Evolutionary conservation across 2,113 vertebrate genomes (phyloP).

Genomic region (Myotis davidii): DNA sequence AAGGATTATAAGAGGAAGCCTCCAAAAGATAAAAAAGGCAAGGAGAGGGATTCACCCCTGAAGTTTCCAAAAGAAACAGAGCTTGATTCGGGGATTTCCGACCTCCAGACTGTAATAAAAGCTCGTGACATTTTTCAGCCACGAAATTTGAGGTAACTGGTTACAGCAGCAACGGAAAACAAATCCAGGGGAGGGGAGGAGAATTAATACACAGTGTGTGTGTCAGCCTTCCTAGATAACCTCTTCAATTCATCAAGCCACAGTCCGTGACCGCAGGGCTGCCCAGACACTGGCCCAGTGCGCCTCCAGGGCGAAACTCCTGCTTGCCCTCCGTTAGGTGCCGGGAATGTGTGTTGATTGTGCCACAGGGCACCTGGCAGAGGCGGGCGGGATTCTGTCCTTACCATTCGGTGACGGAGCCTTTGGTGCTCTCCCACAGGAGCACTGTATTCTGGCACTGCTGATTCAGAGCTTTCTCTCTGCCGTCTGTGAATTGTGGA

Average conservation of each 20-base stretch:
- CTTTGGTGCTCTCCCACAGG: constrained; percentile 90
- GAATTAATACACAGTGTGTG: background rate
- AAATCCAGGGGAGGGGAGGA: background rate
- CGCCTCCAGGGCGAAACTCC: background rate
- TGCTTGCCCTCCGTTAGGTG: background rate
- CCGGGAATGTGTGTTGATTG: background rate
- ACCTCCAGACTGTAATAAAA: background rate
- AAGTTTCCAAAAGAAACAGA: background rate
- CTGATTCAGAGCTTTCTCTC: constrained; percentile 79
- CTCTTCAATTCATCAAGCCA: background rate
- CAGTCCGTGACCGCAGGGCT: background rate
- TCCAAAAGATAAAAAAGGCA: background rate
- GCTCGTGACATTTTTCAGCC: background rate
- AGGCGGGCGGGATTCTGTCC: background rate
- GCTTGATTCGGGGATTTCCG: background rate
- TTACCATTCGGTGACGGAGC: constrained; percentile 89
- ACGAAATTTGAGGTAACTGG: background rate
- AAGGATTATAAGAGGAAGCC: background rate
- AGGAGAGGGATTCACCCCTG: background rate
- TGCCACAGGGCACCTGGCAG: background rate
- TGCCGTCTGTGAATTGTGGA: constrained; percentile 71
- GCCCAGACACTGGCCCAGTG: background rate
- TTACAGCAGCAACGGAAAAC: background rate
- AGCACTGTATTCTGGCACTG: constrained; percentile 82
- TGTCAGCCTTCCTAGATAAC: background rate